These are phyloP conservation scores for Ivindomyrus marchei DNA, from an alignment of 2,113 vertebrate genomes.

Conservation along the genomic window DNA sequence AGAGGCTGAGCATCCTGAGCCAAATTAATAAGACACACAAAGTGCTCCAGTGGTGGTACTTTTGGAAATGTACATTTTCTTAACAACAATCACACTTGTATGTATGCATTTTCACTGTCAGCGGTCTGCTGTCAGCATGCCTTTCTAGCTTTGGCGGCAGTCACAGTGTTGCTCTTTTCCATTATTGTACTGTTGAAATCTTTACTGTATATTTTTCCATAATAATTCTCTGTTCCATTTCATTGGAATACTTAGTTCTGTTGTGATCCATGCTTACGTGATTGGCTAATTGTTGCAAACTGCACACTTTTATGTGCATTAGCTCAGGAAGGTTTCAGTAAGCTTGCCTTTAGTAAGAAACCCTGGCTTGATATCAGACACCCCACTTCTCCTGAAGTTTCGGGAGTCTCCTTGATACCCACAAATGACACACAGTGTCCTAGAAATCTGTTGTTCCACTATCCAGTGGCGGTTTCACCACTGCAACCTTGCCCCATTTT, in stretches of 20 bases:
- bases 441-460: neutral
- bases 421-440: too few relatives aligned
- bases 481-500: too few relatives aligned
- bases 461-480: neutral
- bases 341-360: neutral
- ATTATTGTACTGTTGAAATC: too few relatives aligned
- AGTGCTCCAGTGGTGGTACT: neutral
- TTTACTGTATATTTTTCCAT: too few relatives aligned
- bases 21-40: neutral
- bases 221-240: neutral
- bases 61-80: neutral
- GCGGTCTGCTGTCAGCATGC: too few relatives aligned
- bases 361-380: neutral
- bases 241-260: neutral
- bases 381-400: too few relatives aligned
- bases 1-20: neutral
- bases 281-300: neutral
- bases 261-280: neutral
- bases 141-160: too few relatives aligned
- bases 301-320: neutral
- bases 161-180: too few relatives aligned
- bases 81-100: neutral
- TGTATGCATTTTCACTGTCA: too few relatives aligned
- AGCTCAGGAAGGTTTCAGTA: neutral
- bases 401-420: too few relatives aligned